A percentile compares a stretch with the other conserved stretches of the same genome.
Conservation (phyloP, 2,888 invertebrate species). For the Tipula lateralis region DNA sequence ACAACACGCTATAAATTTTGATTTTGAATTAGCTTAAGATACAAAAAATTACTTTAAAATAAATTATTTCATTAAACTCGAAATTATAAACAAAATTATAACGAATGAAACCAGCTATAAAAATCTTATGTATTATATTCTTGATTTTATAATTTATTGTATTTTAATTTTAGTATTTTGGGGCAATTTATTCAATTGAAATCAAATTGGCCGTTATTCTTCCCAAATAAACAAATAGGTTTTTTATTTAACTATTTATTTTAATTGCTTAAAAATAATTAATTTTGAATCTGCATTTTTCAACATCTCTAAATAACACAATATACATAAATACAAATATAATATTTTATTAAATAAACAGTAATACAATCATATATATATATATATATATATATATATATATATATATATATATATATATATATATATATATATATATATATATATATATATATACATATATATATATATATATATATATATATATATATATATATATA, state of each 20-base stretch:
- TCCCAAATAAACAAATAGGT: background rate
- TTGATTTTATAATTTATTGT: background rate
- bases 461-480: too few relatives aligned
- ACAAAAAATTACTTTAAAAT: background rate
- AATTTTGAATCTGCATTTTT: background rate
- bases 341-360: background rate
- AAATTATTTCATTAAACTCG: background rate
- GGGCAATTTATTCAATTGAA: background rate
- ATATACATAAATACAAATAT: background rate
- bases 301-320: background rate
- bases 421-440: too few relatives aligned
- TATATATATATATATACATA: too few relatives aligned
- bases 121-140: background rate
- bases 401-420: too few relatives aligned
- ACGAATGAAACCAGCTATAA: background rate
- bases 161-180: background rate
- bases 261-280: background rate
- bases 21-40: background rate
- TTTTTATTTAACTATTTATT: background rate
- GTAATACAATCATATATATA: too few relatives aligned
- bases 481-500: too few relatives aligned
- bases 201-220: background rate
- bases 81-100: background rate
- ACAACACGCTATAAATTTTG: background rate
- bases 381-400: too few relatives aligned